Evolutionary conservation across 2,888 invertebrate genomes (phyloP), one percentile per base, ranked within the genome.

Genomic region (Sympetrum striolatum): DNA sequence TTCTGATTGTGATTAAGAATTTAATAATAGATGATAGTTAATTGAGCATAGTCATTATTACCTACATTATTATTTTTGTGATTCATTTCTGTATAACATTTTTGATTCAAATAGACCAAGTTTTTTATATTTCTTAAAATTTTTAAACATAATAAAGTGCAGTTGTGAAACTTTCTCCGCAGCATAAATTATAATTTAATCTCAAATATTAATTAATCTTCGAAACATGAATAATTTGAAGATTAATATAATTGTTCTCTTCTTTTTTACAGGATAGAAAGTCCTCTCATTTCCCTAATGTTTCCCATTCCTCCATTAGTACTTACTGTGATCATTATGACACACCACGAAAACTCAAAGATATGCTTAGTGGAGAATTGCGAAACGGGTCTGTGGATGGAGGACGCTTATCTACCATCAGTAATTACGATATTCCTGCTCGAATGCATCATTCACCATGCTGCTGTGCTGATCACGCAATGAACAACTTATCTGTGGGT

Each of bases 281-380:
- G 53, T 12, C 60, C 31, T n/a, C n/a, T 2, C 37, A 86, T 86
- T 31, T 37, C n/a, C 31, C 22, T 35, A 60, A 86, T 60, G 92
- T 95, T 95, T 91, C 92, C 95, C 90, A 94, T 94, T 91, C 94
- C 94, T 31, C 25, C 81, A 18, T 60, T 81, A 80, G 90, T 80
- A 8, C 64, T 39, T 48, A 80, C 53, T 73, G 53, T 86, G 86
- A 92, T 79, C 92, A 92, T 90, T 93, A 93, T 91, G 93, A 92
- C 91, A 93, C 93, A 12, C 92, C 92, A 14, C 92, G 92, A 90
- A 92, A 91, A 37, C 91, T 93, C 25, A 92, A 92, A 91, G 92
- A 92, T 53, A 79, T 81, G 31, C 86, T 91, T 25, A 8, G 35
- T 53, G 39, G 60, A 4, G 86, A 18, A 10, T 60, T 22, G 18